A percentile compares a stretch with the other conserved stretches of the same genome.
phyloP scores from a whole-genome alignment of 2,797 vertebrate genomes.

The Pristis pectinata region DNA sequence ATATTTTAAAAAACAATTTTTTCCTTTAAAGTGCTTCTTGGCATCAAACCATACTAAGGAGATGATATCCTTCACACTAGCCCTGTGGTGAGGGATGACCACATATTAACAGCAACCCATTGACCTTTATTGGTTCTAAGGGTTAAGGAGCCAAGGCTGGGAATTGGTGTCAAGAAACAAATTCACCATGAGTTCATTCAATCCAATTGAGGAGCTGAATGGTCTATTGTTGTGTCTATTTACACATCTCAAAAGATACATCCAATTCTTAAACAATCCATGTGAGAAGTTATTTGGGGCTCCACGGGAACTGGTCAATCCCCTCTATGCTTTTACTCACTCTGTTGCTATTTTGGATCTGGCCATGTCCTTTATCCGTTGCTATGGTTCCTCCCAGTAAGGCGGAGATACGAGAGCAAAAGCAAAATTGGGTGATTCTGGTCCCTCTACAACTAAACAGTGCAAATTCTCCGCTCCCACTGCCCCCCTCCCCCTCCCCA shows the following conservation, averaged over 20 bases:
- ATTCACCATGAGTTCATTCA: not conserved
- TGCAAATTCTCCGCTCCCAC: not conserved
- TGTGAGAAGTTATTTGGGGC: not conserved
- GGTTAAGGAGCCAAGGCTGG: not conserved
- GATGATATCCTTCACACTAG: conserved; percentile 2
- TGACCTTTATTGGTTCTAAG: not conserved
- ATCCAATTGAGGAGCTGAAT: not conserved
- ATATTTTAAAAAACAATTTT: not conserved
- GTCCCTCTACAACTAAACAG: not conserved
- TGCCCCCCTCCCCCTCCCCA: not conserved
- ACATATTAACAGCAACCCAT: not conserved
- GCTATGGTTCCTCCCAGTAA: not conserved
- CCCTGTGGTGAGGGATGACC: not conserved
- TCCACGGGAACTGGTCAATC: not conserved
- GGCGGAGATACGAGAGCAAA: not conserved
- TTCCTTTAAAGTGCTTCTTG: conserved; percentile 46
- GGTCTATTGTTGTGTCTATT: too few relatives aligned
- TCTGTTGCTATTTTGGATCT: not conserved
- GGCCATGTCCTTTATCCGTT: too few relatives aligned
- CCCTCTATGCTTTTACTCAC: not conserved
- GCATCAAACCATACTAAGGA: conserved; percentile 35
- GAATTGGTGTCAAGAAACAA: not conserved
- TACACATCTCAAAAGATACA: not conserved
- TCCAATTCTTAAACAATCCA: not conserved
- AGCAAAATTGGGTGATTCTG: not conserved